phyloP scores from a whole-genome alignment of 2,113 vertebrate genomes.

The Strix aluco region DNA sequence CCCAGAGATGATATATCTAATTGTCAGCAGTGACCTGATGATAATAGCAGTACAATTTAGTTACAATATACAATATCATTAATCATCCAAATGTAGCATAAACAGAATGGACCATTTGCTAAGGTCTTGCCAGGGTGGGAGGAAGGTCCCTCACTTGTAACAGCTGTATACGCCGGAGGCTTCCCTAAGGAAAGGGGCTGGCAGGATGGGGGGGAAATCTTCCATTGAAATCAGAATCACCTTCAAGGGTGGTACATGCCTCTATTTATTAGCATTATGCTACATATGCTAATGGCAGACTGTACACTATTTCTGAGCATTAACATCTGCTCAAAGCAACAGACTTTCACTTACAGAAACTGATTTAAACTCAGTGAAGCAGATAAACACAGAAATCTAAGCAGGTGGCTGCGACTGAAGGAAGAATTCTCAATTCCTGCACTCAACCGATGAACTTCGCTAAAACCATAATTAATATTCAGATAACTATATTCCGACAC shows the following conservation, averaged over 20 bases:
- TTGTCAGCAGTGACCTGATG: constrained; percentile 83
- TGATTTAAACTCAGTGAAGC: constrained; percentile 87
- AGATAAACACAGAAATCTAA: constrained; percentile 85
- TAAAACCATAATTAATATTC: constrained; percentile 81
- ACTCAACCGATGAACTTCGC: constrained; percentile 77
- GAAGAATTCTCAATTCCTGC: constrained; percentile 77
- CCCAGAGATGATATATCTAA: constrained; percentile 80
- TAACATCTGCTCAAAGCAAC: constrained; percentile 84
- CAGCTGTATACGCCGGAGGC: background rate
- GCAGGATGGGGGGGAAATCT: background rate
- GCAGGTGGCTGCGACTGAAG: constrained; percentile 79
- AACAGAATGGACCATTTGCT: constrained; percentile 63
- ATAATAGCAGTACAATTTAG: constrained; percentile 83
- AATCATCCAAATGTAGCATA: constrained; percentile 74
- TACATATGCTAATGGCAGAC: constrained; percentile 84
- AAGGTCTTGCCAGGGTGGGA: constrained; percentile 24
- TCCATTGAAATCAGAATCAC: constrained; percentile 28
- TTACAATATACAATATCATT: constrained; percentile 77
- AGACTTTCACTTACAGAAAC: constrained; percentile 84
- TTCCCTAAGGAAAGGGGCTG: background rate
- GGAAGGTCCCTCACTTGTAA: constrained; percentile 1
- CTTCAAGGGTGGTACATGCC: constrained; percentile 60
- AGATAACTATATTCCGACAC: constrained; percentile 78
- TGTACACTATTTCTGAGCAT: constrained; percentile 82
- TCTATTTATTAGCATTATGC: constrained; percentile 81